phyloP scores from a whole-genome alignment of 2,113 vertebrate species.

The Probosciger aterrimus region DNA sequence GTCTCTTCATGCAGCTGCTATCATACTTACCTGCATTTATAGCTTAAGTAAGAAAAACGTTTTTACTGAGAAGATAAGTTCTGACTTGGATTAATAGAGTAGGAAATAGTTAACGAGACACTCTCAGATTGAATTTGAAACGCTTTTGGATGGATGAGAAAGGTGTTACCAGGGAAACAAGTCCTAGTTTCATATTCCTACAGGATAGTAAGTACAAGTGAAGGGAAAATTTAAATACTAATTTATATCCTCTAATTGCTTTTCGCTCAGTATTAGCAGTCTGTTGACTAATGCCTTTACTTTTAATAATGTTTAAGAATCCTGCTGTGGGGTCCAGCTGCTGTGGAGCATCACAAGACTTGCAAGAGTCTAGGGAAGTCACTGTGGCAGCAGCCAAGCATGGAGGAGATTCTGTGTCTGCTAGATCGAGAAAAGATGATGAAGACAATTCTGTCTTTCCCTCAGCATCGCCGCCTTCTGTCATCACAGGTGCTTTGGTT shows the following conservation, averaged over 20 bases:
- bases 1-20: background rate
- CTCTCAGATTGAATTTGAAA: background rate
- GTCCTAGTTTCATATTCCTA: background rate
- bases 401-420: conserved; percentile 85
- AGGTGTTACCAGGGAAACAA: conserved; percentile 9
- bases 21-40: background rate
- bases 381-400: conserved; percentile 90
- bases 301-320: conserved; percentile 70
- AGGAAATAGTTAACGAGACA: background rate
- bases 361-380: conserved; percentile 88
- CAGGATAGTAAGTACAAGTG: background rate
- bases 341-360: conserved; percentile 91
- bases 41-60: background rate
- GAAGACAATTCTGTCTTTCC: conserved; percentile 83
- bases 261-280: background rate
- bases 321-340: conserved; percentile 88
- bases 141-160: background rate
- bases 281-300: background rate
- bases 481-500: conserved; percentile 71
- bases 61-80: background rate
- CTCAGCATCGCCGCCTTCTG: conserved; percentile 82
- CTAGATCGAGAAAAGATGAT: conserved; percentile 83
- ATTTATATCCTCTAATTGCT: background rate
- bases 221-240: background rate
- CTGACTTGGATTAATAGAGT: background rate